Evolutionary conservation across 1,140 invertebrate species (phyloP).

Genomic region (Adoxophyes honmai): DNA sequence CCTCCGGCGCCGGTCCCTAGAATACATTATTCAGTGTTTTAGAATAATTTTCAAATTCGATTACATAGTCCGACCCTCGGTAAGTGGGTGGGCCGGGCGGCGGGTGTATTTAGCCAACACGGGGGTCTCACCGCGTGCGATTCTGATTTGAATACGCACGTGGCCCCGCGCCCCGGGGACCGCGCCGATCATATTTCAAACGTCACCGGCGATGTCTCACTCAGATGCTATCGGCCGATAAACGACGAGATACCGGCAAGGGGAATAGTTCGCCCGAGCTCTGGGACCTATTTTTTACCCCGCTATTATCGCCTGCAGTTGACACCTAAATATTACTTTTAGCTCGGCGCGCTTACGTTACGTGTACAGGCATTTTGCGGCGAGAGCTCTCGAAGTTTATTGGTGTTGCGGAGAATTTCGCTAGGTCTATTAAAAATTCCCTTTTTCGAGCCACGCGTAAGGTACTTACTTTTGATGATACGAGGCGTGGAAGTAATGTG

Average conservation of each 20-base stretch:
- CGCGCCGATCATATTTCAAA: constrained; percentile 75
- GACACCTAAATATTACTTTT: constrained; percentile 76
- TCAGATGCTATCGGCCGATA: constrained; percentile 74
- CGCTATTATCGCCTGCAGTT: constrained; percentile 72
- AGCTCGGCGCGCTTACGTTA: constrained; percentile 43
- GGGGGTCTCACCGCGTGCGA: constrained; percentile 69
- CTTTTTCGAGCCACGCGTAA: no score
- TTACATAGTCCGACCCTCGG: constrained; percentile 74
- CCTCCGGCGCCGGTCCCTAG: constrained; percentile 62
- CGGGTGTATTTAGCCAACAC: constrained; percentile 76
- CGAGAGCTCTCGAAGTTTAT: constrained; percentile 62
- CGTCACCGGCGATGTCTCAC: constrained; percentile 75
- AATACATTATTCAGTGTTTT: constrained; percentile 78
- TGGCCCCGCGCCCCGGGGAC: constrained; percentile 64
- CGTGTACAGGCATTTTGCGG: constrained; percentile 61
- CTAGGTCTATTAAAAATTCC: not conserved
- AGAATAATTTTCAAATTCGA: constrained; percentile 78
- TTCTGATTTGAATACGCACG: constrained; percentile 76
- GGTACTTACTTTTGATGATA: no score
- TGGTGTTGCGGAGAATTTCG: constrained; percentile 36
- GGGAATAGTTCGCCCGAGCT: constrained; percentile 59
- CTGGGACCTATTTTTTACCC: constrained; percentile 69
- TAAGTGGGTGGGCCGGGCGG: constrained; percentile 73
- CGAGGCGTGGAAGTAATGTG: no score
- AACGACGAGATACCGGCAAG: constrained; percentile 69